Percentiles rank a stretch among this genome's conserved stretches.
phyloP scores from a whole-genome alignment of 2,888 invertebrate genomes.

The Tetropium fuscum region DNA sequence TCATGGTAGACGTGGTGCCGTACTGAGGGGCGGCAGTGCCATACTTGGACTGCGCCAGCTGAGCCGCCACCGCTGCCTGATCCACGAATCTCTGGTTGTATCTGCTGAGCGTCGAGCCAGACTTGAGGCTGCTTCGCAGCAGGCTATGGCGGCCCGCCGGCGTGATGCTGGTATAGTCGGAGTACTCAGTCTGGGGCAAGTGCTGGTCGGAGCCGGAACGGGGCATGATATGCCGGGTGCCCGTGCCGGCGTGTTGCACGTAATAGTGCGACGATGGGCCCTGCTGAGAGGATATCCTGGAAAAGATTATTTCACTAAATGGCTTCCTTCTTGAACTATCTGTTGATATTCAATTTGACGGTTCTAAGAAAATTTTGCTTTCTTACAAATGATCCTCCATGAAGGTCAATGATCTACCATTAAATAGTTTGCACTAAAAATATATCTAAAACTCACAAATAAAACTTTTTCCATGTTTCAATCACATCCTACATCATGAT shows the following conservation, averaged over 20 bases:
- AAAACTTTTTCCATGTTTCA: too few relatives aligned
- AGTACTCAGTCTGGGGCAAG: constrained; percentile 87
- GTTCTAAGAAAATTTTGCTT: too few relatives aligned
- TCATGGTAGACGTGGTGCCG: constrained; percentile 69
- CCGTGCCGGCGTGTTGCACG: constrained; percentile 68
- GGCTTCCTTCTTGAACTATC: too few relatives aligned
- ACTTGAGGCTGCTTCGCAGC: constrained; percentile 83
- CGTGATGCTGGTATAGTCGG: constrained; percentile 81
- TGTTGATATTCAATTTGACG: too few relatives aligned
- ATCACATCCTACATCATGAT: too few relatives aligned
- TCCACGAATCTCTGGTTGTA: constrained; percentile 66
- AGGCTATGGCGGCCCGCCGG: constrained; percentile 82
- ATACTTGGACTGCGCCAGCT: constrained; percentile 66
- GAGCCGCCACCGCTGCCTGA: constrained; percentile 68
- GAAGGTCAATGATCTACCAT: too few relatives aligned
- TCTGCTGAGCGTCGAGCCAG: constrained; percentile 68
- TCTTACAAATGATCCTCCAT: too few relatives aligned
- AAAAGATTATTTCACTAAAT: too few relatives aligned
- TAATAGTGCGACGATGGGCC: constrained; percentile 67
- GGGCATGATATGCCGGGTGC: constrained; percentile 73
- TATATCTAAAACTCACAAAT: too few relatives aligned
- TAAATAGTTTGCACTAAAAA: too few relatives aligned
- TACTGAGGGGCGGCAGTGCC: constrained; percentile 57
- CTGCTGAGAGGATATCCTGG: constrained; percentile 65
- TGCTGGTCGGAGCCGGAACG: constrained; percentile 94